phyloP scores from a whole-genome alignment of 2,797 vertebrate genomes.

The Diglossa cyanea region DNA sequence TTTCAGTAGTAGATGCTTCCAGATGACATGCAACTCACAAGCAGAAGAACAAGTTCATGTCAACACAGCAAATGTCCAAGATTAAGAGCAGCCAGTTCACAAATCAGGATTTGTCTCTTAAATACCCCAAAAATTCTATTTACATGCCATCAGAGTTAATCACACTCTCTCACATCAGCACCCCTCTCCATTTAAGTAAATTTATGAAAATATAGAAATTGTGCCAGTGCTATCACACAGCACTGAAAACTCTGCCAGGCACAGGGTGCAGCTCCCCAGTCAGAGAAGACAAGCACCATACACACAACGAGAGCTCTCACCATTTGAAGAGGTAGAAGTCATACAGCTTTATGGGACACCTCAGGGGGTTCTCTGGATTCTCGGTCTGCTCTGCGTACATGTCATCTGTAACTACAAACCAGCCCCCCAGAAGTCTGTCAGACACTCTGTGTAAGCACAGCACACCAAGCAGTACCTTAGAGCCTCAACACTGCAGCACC shows the following conservation, averaged over 20 bases:
- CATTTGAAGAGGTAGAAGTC: conserved; percentile 99
- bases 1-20: not conserved
- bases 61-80: not conserved
- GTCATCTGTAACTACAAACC: conserved; percentile 91
- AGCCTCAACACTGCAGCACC: not conserved
- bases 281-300: not conserved
- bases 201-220: not conserved
- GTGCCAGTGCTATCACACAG: not conserved
- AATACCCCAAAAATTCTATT: not conserved
- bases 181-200: not conserved
- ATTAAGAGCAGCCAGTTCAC: conserved; percentile 18
- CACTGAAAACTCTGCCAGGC: not conserved
- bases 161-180: not conserved
- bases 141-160: not conserved
- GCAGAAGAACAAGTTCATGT: not conserved
- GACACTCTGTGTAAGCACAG: not conserved
- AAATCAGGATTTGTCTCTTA: conserved; percentile 14
- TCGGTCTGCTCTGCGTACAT: conserved; percentile 97
- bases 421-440: conserved; percentile 37
- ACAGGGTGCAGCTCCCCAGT: not conserved
- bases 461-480: not conserved
- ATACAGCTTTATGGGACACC: conserved; percentile 97
- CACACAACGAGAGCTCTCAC: conserved; percentile 70
- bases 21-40: not conserved
- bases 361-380: conserved; percentile 93